A percentile compares a stretch with the other conserved stretches of the same genome.
Conservation (phyloP, 2,797 vertebrate genomes). For the Novumbra hubbsi region DNA sequence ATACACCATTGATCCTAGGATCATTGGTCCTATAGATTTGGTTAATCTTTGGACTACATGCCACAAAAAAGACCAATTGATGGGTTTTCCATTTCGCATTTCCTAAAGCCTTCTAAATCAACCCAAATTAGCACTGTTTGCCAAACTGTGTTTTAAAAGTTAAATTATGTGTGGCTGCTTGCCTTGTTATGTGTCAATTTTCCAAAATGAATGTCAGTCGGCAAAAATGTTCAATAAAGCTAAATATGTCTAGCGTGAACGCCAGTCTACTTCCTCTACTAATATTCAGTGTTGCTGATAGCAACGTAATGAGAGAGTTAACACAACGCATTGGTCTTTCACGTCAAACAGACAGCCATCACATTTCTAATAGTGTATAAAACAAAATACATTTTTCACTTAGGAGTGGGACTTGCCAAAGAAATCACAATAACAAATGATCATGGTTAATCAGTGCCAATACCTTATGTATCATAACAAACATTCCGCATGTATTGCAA, state of each 20-base stretch:
- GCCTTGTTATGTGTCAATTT: neutral
- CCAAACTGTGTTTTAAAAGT: neutral
- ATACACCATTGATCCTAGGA: neutral
- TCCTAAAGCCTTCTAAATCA: neutral
- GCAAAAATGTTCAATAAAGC: neutral
- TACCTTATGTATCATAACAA: too few species aligned
- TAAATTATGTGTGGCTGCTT: neutral
- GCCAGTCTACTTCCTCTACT: neutral
- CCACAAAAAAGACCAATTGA: neutral
- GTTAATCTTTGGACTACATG: slow-evolving; percentile 9
- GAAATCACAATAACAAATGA: too few species aligned
- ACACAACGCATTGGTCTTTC: neutral
- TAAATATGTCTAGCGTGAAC: neutral
- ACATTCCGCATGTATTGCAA: too few species aligned
- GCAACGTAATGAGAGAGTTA: neutral
- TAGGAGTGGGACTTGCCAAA: too few species aligned
- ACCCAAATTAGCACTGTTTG: neutral
- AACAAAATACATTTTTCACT: neutral
- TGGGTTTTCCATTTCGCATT: neutral
- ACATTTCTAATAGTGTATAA: neutral
- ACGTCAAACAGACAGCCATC: neutral
- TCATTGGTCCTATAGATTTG: neutral
- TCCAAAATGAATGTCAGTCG: neutral
- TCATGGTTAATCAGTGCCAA: too few species aligned
- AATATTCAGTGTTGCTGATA: neutral